A percentile compares a stretch with the other conserved stretches of the same genome.
Conservation (phyloP, 2,888 invertebrate species). For the Rhagophthalmus giganteus region DNA sequence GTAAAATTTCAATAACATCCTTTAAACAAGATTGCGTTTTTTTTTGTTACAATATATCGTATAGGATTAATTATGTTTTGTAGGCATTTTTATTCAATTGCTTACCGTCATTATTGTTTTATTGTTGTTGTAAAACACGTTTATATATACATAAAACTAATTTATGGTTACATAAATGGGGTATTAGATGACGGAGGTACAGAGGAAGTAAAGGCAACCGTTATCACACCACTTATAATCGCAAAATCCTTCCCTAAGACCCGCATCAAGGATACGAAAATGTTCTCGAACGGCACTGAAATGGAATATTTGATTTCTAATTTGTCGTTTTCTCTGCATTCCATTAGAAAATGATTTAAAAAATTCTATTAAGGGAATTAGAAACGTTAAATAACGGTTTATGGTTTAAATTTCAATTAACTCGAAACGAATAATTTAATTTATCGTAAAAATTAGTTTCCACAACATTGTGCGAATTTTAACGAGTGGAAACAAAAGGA, state of each 20-base stretch:
- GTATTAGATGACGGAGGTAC: conserved; percentile 9
- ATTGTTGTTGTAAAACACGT: too few species aligned
- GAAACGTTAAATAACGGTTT: background rate
- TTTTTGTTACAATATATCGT: too few species aligned
- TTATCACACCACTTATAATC: conserved; percentile 16
- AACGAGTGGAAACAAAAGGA: conserved; percentile 22
- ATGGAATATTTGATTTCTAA: conserved; percentile 48
- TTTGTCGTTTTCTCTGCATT: conserved; percentile 26
- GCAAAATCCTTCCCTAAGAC: conserved; percentile 35
- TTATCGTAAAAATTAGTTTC: background rate
- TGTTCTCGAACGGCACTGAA: conserved; percentile 39
- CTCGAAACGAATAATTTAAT: too few species aligned
- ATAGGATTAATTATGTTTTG: too few species aligned
- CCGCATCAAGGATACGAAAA: conserved; percentile 42
- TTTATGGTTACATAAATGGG: background rate
- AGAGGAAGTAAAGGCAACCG: conserved; percentile 6
- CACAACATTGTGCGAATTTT: conserved; percentile 3
- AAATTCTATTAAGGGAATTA: background rate
- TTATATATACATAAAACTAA: too few species aligned
- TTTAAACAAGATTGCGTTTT: too few species aligned
- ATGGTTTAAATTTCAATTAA: background rate
- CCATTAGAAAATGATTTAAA: background rate
- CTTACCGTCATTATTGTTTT: too few species aligned
- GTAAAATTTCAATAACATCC: too few species aligned
- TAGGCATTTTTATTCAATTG: too few species aligned